Evolutionary conservation across 2,888 invertebrate species (phyloP).

Genomic region (Trachelus iudaicus): DNA sequence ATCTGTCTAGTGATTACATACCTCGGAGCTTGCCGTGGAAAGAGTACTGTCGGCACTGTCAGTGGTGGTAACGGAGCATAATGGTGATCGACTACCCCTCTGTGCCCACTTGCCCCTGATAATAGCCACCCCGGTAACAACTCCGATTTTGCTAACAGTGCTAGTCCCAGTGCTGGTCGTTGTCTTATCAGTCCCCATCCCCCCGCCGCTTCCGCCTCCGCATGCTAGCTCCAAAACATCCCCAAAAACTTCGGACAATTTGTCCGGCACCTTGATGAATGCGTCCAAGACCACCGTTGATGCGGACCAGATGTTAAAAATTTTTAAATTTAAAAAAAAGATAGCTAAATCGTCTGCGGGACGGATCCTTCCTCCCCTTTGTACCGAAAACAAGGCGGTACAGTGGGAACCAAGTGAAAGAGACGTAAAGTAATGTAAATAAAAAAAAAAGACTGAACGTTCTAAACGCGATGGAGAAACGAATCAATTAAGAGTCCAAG

Average conservation of each 20-base stretch:
- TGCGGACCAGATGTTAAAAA: background rate
- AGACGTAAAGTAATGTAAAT: background rate
- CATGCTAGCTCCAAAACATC: conserved; percentile 62
- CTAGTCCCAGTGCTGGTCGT: conserved; percentile 27
- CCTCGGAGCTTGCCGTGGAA: conserved; percentile 57
- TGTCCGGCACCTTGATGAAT: conserved; percentile 62
- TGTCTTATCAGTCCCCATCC: conserved; percentile 31
- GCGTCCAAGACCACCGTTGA: conserved; percentile 54
- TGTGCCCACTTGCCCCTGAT: conserved; percentile 56
- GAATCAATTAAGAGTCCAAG: no score
- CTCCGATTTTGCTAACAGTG: conserved; percentile 49
- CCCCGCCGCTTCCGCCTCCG: conserved; percentile 41
- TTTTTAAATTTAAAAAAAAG: background rate
- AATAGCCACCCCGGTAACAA: conserved; percentile 55
- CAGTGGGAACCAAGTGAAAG: background rate
- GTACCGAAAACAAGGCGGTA: background rate
- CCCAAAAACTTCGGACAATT: conserved; percentile 60
- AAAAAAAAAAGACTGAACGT: background rate
- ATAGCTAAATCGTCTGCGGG: background rate
- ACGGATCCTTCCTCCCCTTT: background rate
- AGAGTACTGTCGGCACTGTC: conserved; percentile 55
- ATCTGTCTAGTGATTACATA: conserved; percentile 22
- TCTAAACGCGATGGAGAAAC: background rate
- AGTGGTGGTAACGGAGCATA: conserved; percentile 51
- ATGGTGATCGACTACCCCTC: conserved; percentile 49